Conservation (phyloP, 1,140 invertebrate genomes). For the Drosophila pruinosa region DNA sequence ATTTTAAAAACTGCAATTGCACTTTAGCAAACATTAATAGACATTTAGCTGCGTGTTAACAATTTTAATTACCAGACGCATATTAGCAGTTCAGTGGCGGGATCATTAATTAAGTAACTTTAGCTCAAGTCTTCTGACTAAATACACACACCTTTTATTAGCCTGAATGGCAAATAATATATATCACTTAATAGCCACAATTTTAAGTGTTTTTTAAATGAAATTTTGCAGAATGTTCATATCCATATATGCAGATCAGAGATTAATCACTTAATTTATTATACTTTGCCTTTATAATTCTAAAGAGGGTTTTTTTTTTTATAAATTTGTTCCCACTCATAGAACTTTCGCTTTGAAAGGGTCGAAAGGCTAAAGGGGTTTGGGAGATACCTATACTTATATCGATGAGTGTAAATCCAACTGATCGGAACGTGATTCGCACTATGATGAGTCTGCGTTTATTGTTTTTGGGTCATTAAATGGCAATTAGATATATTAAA, state of each 20-base stretch:
- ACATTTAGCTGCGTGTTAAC: not conserved
- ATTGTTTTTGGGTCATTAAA: constrained; percentile 15
- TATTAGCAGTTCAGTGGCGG: constrained; percentile 10
- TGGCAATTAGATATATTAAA: not conserved
- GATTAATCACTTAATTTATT: constrained; percentile 5
- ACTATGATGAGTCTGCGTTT: not conserved
- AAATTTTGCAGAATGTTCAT: too few species aligned
- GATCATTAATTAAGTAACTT: constrained; percentile 6
- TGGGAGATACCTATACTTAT: not conserved
- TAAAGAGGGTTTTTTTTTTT: not conserved
- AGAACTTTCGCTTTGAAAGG: not conserved
- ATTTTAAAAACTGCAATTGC: not conserved
- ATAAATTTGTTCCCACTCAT: not conserved
- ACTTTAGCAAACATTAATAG: not conserved
- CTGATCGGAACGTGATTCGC: constrained; percentile 27
- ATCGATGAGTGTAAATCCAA: not conserved
- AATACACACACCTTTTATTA: too few species aligned
- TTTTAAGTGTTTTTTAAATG: too few species aligned
- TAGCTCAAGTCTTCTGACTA: too few species aligned
- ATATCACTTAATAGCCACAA: too few species aligned
- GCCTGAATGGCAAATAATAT: too few species aligned
- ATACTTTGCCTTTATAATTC: not conserved
- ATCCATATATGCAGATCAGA: too few species aligned
- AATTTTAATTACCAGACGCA: not conserved
- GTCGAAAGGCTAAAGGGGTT: not conserved